These are phyloP conservation scores for Melanocharis versteri DNA, from an alignment of 2,113 vertebrate species.

Conservation along the genomic window DNA sequence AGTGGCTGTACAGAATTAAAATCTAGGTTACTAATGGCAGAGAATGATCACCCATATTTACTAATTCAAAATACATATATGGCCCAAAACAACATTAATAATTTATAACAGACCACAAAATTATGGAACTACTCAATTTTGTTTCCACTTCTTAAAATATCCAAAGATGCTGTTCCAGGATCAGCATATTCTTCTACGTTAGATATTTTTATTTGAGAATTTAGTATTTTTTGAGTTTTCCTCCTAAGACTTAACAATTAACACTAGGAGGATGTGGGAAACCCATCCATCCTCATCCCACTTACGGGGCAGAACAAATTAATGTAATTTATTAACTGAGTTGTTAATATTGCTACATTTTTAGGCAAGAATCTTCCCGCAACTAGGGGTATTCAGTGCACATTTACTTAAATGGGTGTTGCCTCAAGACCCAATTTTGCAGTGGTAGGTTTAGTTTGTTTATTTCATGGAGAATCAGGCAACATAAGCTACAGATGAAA, in stretches of 20 bases:
- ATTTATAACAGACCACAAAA: not conserved
- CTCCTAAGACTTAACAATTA: not conserved
- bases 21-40: slow-evolving; percentile 49
- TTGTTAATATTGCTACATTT: not conserved
- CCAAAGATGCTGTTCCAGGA: not conserved
- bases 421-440: not conserved
- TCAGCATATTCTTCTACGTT: not conserved
- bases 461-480: not conserved
- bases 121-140: not conserved
- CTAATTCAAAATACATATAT: slow-evolving; percentile 25
- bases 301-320: not conserved
- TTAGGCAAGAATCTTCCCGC: not conserved
- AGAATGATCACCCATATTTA: slow-evolving; percentile 35
- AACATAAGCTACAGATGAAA: slow-evolving; percentile 25
- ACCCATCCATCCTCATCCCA: not conserved
- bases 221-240: not conserved
- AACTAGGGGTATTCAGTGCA: not conserved
- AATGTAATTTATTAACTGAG: not conserved
- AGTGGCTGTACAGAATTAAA: slow-evolving; percentile 46
- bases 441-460: not conserved
- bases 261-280: not conserved
- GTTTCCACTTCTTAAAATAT: not conserved
- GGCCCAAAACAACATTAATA: not conserved
- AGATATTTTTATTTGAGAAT: not conserved
- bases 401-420: not conserved